Percentiles rank a stretch among this genome's conserved stretches.
These are phyloP conservation scores for Brachypteracias leptosomus DNA, from an alignment of 2,113 vertebrate genomes.

Conservation along the genomic window DNA sequence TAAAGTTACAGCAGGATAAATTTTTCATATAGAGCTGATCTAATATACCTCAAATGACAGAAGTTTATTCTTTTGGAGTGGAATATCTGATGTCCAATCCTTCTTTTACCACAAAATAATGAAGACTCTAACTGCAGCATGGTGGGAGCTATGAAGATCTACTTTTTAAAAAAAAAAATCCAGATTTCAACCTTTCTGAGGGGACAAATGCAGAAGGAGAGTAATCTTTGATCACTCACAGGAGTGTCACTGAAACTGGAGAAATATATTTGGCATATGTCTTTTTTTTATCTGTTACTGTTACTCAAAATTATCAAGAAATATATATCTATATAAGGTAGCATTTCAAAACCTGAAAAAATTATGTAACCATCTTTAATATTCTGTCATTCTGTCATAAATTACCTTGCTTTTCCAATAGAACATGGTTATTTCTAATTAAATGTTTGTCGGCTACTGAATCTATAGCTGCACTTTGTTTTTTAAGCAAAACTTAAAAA, in stretches of 20 bases:
- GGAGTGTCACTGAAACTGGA: not conserved
- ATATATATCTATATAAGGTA: not conserved
- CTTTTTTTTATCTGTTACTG: not conserved
- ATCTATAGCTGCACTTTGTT: not conserved
- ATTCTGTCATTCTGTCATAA: not conserved
- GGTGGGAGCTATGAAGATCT: not conserved
- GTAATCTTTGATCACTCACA: not conserved
- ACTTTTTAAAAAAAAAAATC: not conserved
- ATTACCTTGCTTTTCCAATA: not conserved
- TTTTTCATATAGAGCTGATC: not conserved
- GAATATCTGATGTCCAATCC: not conserved
- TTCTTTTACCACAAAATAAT: not conserved
- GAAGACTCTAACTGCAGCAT: not conserved
- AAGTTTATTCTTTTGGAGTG: not conserved
- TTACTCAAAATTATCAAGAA: not conserved
- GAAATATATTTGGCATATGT: not conserved
- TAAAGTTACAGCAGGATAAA: not conserved
- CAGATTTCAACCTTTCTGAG: not conserved
- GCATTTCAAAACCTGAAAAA: not conserved
- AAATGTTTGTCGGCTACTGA: not conserved
- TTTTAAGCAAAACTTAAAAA: conserved; percentile 6
- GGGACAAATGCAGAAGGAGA: not conserved
- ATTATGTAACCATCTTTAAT: not conserved
- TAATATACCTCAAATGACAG: not conserved
- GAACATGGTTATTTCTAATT: not conserved